Percentiles rank a stretch among this genome's conserved stretches.
These are phyloP conservation scores for Sthenelais limicola DNA, from an alignment of 2,888 invertebrate species.

Conservation along the genomic window DNA sequence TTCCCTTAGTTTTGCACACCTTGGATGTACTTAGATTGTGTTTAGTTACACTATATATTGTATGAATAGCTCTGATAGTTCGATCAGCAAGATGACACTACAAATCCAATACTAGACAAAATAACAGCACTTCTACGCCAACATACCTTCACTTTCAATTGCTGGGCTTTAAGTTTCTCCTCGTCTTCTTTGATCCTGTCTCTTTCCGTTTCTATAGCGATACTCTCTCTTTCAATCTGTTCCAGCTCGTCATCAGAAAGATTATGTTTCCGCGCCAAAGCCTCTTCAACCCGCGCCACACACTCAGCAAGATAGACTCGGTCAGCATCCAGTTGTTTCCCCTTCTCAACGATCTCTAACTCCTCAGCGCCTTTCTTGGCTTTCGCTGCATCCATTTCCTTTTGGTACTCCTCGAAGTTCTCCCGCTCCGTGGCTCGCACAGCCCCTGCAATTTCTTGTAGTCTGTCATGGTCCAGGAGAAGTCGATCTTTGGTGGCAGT, in stretches of 20 bases:
- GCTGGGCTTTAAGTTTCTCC: constrained; percentile 10
- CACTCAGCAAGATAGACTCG: constrained; percentile 38
- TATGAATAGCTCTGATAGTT: no score
- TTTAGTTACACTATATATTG: no score
- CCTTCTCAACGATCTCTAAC: constrained; percentile 1
- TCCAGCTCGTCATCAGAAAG: constrained; percentile 27
- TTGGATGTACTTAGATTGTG: no score
- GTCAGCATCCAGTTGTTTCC: constrained; percentile 34
- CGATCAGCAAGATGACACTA: no score
- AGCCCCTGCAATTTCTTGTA: constrained; percentile 44
- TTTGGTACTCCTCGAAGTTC: no score
- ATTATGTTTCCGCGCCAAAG: neutral
- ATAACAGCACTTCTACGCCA: no score
- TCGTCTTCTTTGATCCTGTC: constrained; percentile 40
- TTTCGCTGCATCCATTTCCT: constrained; percentile 43
- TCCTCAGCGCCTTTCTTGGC: constrained; percentile 19
- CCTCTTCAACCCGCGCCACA: neutral
- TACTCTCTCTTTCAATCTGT: constrained; percentile 29
- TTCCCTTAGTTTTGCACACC: no score
- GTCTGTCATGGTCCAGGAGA: constrained; percentile 30
- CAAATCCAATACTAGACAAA: no score
- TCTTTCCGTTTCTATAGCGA: constrained; percentile 40
- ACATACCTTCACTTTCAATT: constrained; percentile 9
- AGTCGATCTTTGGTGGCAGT: constrained; percentile 53
- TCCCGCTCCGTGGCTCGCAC: constrained; percentile 46